Percentiles rank a stretch among this genome's conserved stretches.
These are phyloP conservation scores for Aproaerema taeniolella DNA, from an alignment of 2,888 invertebrate genomes.

Conservation along the genomic window DNA sequence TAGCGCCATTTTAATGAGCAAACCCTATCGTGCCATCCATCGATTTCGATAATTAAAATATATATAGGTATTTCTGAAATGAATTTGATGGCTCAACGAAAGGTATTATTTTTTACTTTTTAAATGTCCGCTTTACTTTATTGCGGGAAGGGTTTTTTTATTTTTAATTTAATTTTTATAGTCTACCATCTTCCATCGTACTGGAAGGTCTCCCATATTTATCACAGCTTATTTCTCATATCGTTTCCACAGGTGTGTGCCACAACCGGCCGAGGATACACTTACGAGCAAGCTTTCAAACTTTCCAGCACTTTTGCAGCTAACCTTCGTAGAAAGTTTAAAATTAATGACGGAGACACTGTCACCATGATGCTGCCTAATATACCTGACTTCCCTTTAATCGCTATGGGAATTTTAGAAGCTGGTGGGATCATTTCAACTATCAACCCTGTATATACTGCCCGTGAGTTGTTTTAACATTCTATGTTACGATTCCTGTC, in stretches of 20 bases:
- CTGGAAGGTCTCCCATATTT: too few relatives aligned
- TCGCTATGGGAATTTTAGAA: constrained; percentile 80
- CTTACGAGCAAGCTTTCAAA: constrained; percentile 81
- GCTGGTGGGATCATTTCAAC: constrained; percentile 84
- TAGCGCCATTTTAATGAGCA: too few relatives aligned
- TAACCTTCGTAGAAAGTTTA: constrained; percentile 80
- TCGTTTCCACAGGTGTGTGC: constrained; percentile 88
- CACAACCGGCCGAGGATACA: constrained; percentile 83
- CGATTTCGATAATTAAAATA: too few relatives aligned
- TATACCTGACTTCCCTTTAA: constrained; percentile 84
- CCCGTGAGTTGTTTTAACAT: constrained; percentile 76
- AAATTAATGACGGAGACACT: constrained; percentile 80
- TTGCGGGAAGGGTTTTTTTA: too few relatives aligned
- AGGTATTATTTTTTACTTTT: too few relatives aligned
- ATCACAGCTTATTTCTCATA: too few relatives aligned
- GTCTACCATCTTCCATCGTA: too few relatives aligned
- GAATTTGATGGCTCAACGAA: too few relatives aligned
- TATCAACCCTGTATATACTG: constrained; percentile 85
- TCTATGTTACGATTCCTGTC: not conserved
- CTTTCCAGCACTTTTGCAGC: constrained; percentile 81
- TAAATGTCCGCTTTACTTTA: too few relatives aligned
- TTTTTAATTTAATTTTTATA: too few relatives aligned
- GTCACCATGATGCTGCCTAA: constrained; percentile 86
- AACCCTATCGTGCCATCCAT: too few relatives aligned
- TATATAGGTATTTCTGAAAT: too few relatives aligned